phyloP scores from a whole-genome alignment of 2,888 invertebrate genomes.

The Megaustenia siamemsis region DNA sequence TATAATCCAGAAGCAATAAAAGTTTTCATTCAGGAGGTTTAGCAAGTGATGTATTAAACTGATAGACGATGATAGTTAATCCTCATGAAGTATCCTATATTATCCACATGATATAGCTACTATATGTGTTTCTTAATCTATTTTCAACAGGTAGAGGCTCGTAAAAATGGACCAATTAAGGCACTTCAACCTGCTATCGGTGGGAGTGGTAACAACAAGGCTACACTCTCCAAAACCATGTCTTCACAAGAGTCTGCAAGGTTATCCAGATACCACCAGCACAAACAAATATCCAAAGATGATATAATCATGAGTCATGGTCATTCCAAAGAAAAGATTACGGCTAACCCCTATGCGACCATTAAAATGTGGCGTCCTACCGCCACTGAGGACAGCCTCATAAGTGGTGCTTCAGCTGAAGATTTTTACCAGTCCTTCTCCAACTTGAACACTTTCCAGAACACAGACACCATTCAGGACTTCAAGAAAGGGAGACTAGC shows the following conservation, averaged over 20 bases:
- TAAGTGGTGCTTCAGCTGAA: conserved; percentile 51
- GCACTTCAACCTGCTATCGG: conserved; percentile 68
- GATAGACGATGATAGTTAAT: too few species aligned
- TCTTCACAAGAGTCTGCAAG: conserved; percentile 22
- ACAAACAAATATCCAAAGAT: conserved; percentile 59
- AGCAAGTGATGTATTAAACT: too few species aligned
- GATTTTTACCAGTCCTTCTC: conserved; percentile 59
- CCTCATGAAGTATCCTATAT: too few species aligned
- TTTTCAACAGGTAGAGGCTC: conserved; percentile 62
- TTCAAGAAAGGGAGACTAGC: not conserved
- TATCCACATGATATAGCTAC: not conserved
- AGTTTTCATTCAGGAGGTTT: too few species aligned
- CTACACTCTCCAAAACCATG: not conserved
- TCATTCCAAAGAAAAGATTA: conserved; percentile 57
- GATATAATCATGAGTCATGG: conserved; percentile 60
- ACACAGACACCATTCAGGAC: not conserved
- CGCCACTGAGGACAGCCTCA: conserved; percentile 62
- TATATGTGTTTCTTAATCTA: not conserved
- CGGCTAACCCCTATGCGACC: conserved; percentile 70
- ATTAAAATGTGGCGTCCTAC: conserved; percentile 74
- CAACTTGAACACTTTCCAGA: conserved; percentile 55
- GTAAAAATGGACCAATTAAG: conserved; percentile 72
- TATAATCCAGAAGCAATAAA: too few species aligned
- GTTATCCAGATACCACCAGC: conserved; percentile 12
- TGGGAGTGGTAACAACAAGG: not conserved